Percentiles rank a stretch among this genome's conserved stretches.
Conservation (phyloP, 1,140 invertebrate genomes). For the Polyergus mexicanus region DNA sequence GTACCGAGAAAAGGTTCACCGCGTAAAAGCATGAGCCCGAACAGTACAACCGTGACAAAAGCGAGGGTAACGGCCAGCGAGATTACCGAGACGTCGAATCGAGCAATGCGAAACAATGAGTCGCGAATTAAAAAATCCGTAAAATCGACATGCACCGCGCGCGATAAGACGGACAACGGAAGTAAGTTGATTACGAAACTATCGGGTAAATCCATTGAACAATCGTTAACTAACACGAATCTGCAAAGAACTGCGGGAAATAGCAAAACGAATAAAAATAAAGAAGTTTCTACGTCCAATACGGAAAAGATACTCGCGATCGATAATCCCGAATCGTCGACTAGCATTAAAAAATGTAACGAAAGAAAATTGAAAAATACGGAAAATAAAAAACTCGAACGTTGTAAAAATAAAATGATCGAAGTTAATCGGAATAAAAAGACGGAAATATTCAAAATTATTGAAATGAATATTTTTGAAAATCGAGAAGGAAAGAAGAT, state of each 20-base stretch:
- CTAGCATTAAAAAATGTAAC: not conserved
- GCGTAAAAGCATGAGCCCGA: constrained; percentile 49
- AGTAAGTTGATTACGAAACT: not conserved
- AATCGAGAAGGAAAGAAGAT: not conserved
- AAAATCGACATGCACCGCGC: not conserved
- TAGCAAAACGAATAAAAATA: not conserved
- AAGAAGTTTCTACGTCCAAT: not conserved
- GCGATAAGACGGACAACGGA: not conserved
- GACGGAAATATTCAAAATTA: not conserved
- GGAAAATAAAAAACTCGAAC: not conserved
- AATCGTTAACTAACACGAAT: not conserved
- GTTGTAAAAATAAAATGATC: not conserved
- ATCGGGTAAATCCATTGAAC: not conserved
- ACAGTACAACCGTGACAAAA: constrained; percentile 56
- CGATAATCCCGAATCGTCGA: not conserved
- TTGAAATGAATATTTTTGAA: not conserved
- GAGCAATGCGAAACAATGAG: not conserved
- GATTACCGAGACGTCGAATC: constrained; percentile 53
- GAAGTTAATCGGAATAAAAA: constrained; percentile 2
- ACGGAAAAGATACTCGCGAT: not conserved
- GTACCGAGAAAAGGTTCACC: constrained; percentile 62
- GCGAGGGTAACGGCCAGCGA: constrained; percentile 60
- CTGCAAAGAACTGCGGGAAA: not conserved
- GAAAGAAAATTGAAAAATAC: constrained; percentile 13
- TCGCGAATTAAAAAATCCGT: not conserved